Base-by-base conservation (phyloP, 2,113 vertebrate genomes). In the Miniopterus natalensis region DNA sequence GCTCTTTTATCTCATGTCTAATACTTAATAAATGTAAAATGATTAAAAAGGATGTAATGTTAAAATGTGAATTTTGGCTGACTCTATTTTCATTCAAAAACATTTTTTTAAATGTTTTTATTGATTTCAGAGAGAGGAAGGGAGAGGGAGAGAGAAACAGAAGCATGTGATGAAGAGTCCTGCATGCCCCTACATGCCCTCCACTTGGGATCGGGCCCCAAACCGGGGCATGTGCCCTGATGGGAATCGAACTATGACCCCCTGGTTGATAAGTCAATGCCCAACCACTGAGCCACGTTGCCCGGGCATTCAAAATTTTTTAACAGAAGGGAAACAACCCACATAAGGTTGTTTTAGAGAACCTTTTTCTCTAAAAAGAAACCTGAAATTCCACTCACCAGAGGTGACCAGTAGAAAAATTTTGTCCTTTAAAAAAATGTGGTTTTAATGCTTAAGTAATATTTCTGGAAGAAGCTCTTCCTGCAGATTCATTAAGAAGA, bases 391-490 rank as follows among this genome's bases (percentile, higher is more conserved):
- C 23, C 21, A 90, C 25, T 83, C 36, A 81, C 4, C 63, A 47
- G 40, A 45, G 55, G 49, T 57, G 40, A 68, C 25, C 10, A 59
- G 4, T 66, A 13, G 9, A 17, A 77, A 71, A 68, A 49, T 84
- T 71, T 66, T 47, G 23, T 53, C 47, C 66, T 92, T 93, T 83
- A 68, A 95, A 96, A 84, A 96, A 59, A 49, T 45, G 5, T 87
- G 45, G 31, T 36, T 91, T 77, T 57, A 89, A 87, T n/a, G 47
- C 51, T 92, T 63, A n/a, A 40, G 23, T 90, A 59, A 0, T 66
- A 49, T 92, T 90, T 81, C 59, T 77, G 25, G 84, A 59, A 57
- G 91, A 55, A 73, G 70, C 1, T 74, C 66, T 74, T 49, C 21
- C 47, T 40, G 15, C 4, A 21, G 65, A 65, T 66, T 18, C 75